Evolutionary conservation across 2,888 invertebrate species (phyloP), one percentile per base, ranked within the genome.

Genomic region (Drosophila merina): DNA sequence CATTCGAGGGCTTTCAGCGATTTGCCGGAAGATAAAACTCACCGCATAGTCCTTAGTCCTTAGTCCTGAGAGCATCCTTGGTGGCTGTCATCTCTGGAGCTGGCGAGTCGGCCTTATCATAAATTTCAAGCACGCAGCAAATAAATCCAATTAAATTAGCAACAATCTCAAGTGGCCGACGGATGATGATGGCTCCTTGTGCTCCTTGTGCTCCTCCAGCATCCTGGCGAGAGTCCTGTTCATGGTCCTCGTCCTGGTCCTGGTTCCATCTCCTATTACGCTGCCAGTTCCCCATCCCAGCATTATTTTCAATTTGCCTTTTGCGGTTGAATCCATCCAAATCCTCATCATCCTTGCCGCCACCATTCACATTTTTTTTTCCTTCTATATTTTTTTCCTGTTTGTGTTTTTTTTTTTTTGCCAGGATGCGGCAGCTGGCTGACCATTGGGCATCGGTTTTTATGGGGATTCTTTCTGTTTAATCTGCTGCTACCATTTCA

Each of bases 71-170:
- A 14, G 14, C 14, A 20, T 20, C 20, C 20, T 20, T 26, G 42
- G 26, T n/a, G 25, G 14, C 54, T 28, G 57, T 44, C 56, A 49
- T 56, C 44, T 9, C 20, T 20, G 2, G 20, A 9, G 30, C n/a
- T 54, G n/a, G 44, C 12, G 1, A 20, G 20, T 30, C 8, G 36
- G 52, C 55, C 69, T 56, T 63, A 70, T 70, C 70, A 73, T 75
- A 77, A 79, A 78, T 73, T 81, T 70, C 73, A 68, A 64, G 57
- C 80, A 76, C 68, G 83, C 60, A 69, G 78, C 84, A 75, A 69
- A 85, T 82, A 81, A 85, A 81, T 81, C 67, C 81, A 82, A 81
- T 81, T 81, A 81, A 85, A 82, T 85, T 79, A 79, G 79, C 79
- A 79, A 79, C 75, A 72, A 79, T 85, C 77, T 77, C 77, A 68